Evolutionary conservation across 23 tunicate species (phyloP).

Genomic region (Styela clava): DNA sequence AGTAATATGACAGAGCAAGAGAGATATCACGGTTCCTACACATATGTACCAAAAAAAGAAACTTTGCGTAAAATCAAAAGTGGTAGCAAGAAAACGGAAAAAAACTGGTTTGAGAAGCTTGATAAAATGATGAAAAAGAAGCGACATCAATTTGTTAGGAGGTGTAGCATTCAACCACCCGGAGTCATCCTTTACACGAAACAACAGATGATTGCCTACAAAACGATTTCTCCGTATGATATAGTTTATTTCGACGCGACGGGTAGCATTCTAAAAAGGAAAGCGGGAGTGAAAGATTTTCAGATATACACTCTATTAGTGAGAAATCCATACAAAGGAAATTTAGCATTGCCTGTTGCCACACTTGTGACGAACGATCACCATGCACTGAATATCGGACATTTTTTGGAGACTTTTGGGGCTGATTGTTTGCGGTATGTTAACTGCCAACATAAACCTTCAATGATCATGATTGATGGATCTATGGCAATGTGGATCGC

Average conservation of each 20-base stretch:
- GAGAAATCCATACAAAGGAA: constrained; percentile 22
- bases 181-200: constrained; percentile 5
- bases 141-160: constrained; percentile 4
- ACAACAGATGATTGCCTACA: constrained; percentile 6
- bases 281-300: constrained; percentile 7
- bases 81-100: background rate
- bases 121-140: background rate
- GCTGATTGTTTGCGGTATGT: background rate
- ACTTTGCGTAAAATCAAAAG: constrained; percentile 4
- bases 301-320: constrained; percentile 35
- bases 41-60: constrained; percentile 15
- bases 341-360: constrained; percentile 32
- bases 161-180: background rate
- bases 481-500: constrained; percentile 53
- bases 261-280: constrained; percentile 19
- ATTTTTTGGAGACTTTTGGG: constrained; percentile 23
- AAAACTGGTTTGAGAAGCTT: background rate
- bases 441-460: constrained; percentile 9
- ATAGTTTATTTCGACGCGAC: constrained; percentile 40
- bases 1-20: constrained; percentile 6
- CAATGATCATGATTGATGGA: constrained; percentile 33
- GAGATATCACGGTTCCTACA: constrained; percentile 16
- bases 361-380: constrained; percentile 12
- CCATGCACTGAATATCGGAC: constrained; percentile 31
- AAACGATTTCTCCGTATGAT: background rate